Evolutionary conservation across 2,888 invertebrate genomes (phyloP), one percentile per base, ranked within the genome.

Genomic region (Cheilosia scutellata): DNA sequence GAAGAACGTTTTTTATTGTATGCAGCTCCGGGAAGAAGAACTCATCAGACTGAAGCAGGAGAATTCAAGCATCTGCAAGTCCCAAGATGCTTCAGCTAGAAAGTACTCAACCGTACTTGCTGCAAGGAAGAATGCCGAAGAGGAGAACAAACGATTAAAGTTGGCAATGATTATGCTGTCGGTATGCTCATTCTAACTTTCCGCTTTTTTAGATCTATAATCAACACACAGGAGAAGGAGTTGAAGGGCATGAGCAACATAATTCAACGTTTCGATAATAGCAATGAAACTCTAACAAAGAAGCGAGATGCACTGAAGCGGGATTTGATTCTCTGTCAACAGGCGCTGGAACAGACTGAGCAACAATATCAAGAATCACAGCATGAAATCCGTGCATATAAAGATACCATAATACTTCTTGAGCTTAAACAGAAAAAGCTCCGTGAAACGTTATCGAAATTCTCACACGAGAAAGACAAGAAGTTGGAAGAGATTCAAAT

Each of bases 21-120:
- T 25, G 20, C 27, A 91, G 90, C 66, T 89, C 11, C 91, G 92
- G 29, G 93, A 93, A 70, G 92, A 92, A 72, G 93, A 92, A 87
- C 88, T 90, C 5, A 89, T 91, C 5, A 92, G 92, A 87, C 87
- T 90, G 51, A 90, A 89, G 13, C 90, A 90, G 66, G 93, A 92
- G 6, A 91, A 90, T 53, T 88, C 89, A 0, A 91, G 91, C 58
- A 66, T 92, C 51, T 89, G 90, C 66, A 93, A 92, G 83, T 88
- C 90, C 0, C 90, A 91, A 57, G 93, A 93, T 58, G 90, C 87
- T 0, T 88, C 91, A 2, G 90, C 91, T 0, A 89, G 92, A 13
- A 92, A 92, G 71, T 90, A 92, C 49, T 89, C 90, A 0, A 87
- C 88, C 0, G 60, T 91, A 0, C 90, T 92, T 60, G 89, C 90